phyloP scores from a whole-genome alignment of 2,888 invertebrate genomes.

The Sialis fuliginosa region DNA sequence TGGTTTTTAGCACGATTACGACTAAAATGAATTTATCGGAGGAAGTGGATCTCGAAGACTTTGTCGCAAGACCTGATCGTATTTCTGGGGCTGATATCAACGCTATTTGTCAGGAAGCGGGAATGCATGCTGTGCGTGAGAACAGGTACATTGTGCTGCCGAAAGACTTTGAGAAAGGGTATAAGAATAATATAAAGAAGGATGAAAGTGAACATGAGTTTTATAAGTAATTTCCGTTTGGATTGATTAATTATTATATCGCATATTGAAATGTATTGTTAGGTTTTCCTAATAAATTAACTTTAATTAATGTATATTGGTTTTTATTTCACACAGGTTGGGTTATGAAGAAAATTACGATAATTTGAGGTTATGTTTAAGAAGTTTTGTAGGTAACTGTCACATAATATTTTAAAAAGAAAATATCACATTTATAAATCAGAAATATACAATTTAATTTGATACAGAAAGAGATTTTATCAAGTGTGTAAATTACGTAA shows the following conservation, averaged over 20 bases:
- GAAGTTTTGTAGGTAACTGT: too few relatives aligned
- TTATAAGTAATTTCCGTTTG: conserved; percentile 63
- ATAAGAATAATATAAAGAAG: conserved; percentile 99
- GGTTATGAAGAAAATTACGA: neutral
- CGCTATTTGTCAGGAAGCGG: conserved; percentile 99
- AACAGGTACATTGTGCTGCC: conserved; percentile 97
- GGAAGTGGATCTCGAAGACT: conserved; percentile 97
- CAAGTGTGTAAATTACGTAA: too few relatives aligned
- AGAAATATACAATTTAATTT: too few relatives aligned
- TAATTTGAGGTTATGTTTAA: too few relatives aligned
- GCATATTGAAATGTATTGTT: neutral
- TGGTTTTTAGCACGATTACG: conserved; percentile 96
- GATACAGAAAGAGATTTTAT: too few relatives aligned
- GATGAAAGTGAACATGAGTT: conserved; percentile 99
- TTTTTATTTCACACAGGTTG: too few relatives aligned
- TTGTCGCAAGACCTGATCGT: conserved; percentile 94
- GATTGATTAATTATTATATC: neutral
- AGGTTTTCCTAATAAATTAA: neutral
- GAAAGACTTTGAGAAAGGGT: conserved; percentile 99
- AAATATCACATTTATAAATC: too few relatives aligned
- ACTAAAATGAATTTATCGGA: conserved; percentile 94
- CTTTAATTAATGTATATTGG: neutral
- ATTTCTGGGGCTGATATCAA: conserved; percentile 99
- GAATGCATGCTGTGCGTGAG: conserved; percentile 99
- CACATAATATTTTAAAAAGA: too few relatives aligned